These are phyloP conservation scores for Clarias laeviceps DNA, from an alignment of 2,797 vertebrate species.

Conservation along the genomic window DNA sequence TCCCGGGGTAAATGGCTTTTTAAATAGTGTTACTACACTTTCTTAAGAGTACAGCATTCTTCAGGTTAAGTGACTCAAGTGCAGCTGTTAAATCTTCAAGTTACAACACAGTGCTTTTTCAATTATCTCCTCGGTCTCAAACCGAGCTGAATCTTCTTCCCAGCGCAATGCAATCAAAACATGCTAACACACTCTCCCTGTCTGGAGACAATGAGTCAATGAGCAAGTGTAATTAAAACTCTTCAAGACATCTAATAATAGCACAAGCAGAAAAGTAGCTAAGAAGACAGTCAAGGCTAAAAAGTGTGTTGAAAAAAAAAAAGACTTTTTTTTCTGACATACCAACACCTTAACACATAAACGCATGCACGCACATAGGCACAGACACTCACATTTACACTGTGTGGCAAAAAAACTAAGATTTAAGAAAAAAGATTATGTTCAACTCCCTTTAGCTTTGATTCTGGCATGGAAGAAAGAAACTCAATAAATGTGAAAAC, in stretches of 20 bases:
- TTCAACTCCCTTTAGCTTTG: no score
- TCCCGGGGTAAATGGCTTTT: neutral
- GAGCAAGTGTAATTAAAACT: conserved; percentile 25
- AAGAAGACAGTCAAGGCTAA: conserved; percentile 2
- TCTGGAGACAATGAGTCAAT: conserved; percentile 18
- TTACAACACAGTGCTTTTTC: conserved; percentile 22
- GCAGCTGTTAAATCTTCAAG: conserved; percentile 13
- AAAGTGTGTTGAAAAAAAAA: neutral
- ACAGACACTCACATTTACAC: neutral
- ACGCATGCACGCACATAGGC: conserved; percentile 3
- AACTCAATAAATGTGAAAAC: no score
- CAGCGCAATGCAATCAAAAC: conserved; percentile 24
- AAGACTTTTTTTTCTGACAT: neutral
- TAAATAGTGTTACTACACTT: neutral
- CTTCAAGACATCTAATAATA: conserved; percentile 6
- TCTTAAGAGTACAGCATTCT: neutral
- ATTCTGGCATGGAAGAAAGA: no score
- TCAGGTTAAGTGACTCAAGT: conserved; percentile 9
- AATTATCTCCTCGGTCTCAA: conserved; percentile 8
- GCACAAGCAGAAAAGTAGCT: neutral
- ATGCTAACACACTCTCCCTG: conserved; percentile 13
- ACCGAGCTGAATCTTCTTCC: neutral
- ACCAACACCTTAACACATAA: neutral
- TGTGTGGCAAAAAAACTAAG: no score
- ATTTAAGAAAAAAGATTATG: no score